These are phyloP conservation scores for Bibio marci DNA, from an alignment of 2,888 invertebrate genomes.

Conservation along the genomic window DNA sequence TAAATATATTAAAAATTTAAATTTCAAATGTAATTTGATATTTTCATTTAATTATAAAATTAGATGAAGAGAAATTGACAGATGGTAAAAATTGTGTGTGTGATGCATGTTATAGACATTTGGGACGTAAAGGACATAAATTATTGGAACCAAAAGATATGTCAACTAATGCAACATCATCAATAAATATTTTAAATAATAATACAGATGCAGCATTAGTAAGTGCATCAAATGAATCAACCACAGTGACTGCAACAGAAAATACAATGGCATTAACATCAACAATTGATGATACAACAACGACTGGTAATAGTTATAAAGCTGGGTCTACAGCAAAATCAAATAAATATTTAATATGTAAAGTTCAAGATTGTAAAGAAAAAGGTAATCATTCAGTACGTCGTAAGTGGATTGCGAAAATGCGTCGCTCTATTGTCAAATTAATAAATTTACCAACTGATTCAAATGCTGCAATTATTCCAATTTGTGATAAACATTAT, in stretches of 20 bases:
- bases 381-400: conserved; percentile 46
- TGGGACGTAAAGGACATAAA: conserved; percentile 37
- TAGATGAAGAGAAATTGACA: conserved; percentile 64
- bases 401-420: conserved; percentile 54
- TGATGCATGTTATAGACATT: conserved; percentile 73
- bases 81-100: conserved; percentile 65
- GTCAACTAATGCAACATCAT: conserved; percentile 16
- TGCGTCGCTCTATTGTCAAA: conserved; percentile 49
- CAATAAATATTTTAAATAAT: conserved; percentile 6
- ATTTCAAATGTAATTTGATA: no score
- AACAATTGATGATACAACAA: not conserved
- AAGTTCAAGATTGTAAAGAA: conserved; percentile 43
- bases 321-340: not conserved
- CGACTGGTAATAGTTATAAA: conserved; percentile 1
- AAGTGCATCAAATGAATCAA: not conserved
- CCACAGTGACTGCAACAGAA: not conserved
- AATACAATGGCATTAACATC: no score
- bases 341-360: conserved; percentile 29
- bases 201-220: conserved; percentile 7
- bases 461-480: conserved; percentile 35
- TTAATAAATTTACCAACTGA: conserved; percentile 44
- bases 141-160: no score
- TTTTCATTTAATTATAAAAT: no score
- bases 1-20: not conserved
- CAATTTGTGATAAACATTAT: conserved; percentile 53